Percentiles rank a stretch among this genome's conserved stretches.
phyloP scores from a whole-genome alignment of 2,888 invertebrate species.

The Drosophila ustulata region DNA sequence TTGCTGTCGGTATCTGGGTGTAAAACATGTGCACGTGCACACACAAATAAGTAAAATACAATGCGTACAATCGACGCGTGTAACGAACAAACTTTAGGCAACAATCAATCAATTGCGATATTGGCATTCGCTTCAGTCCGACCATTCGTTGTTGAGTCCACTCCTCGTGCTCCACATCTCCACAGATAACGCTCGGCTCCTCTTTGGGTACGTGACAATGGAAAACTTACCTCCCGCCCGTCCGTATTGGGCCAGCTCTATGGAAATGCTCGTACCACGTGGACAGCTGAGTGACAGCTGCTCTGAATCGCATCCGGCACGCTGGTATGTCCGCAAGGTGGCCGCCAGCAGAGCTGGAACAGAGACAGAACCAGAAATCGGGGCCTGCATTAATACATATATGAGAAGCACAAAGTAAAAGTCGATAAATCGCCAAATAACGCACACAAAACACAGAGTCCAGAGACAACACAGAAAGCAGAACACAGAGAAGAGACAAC shows the following conservation, averaged over 20 bases:
- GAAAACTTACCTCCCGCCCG: conserved; percentile 85
- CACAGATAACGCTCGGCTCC: conserved; percentile 23
- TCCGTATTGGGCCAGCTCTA: conserved; percentile 96
- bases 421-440: conserved; percentile 36
- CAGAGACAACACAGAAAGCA: neutral
- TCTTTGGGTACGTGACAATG: conserved; percentile 47
- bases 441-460: conserved; percentile 20
- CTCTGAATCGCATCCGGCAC: conserved; percentile 96
- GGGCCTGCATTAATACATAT: conserved; percentile 48
- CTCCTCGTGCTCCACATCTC: conserved; percentile 11
- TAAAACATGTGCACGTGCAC: conserved; percentile 44
- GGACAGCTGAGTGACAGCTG: conserved; percentile 95
- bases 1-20: conserved; percentile 22
- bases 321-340: conserved; percentile 95
- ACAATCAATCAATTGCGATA: conserved; percentile 73
- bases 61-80: conserved; percentile 67
- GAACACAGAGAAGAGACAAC: neutral
- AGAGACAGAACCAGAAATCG: conserved; percentile 34
- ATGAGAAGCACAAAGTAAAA: conserved; percentile 32
- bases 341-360: conserved; percentile 94
- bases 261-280: conserved; percentile 94
- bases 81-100: conserved; percentile 68
- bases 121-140: conserved; percentile 51
- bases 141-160: conserved; percentile 41
- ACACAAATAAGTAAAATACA: conserved; percentile 65